phyloP scores from a whole-genome alignment of 1,140 invertebrate genomes.

The Calephelis virginiensis region DNA sequence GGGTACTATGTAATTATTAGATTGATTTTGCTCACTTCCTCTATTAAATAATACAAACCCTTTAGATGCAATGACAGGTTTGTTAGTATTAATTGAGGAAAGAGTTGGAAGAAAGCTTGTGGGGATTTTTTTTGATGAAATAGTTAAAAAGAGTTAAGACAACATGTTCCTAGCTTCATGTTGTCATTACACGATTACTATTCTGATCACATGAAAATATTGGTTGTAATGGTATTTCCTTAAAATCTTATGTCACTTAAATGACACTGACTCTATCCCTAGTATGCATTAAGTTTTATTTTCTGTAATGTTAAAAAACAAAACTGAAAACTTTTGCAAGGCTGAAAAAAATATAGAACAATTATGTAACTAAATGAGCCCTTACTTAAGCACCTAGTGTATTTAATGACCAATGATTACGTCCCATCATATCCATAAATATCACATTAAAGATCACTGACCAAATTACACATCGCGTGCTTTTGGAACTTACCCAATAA shows the following conservation, averaged over 20 bases:
- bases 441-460: slow-evolving; percentile 8
- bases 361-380: background rate
- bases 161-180: too few relatives aligned
- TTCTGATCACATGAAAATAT: too few relatives aligned
- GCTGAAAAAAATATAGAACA: background rate
- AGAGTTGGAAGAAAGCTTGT: background rate
- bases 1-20: slow-evolving; percentile 5
- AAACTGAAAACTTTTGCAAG: too few relatives aligned
- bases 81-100: slow-evolving; percentile 1
- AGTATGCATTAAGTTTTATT: too few relatives aligned
- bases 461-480: slow-evolving; percentile 11
- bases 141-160: too few relatives aligned
- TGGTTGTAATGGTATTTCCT: background rate
- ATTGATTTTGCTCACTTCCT: slow-evolving; percentile 12
- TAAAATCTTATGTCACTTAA: too few relatives aligned
- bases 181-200: too few relatives aligned
- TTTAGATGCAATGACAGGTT: slow-evolving; percentile 14
- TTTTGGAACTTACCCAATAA: slow-evolving; percentile 6
- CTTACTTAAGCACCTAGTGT: background rate
- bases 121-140: background rate
- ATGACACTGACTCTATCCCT: too few relatives aligned
- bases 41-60: slow-evolving; percentile 12
- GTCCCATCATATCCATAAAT: background rate
- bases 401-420: slow-evolving; percentile 10
- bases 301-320: too few relatives aligned